Percentiles rank a stretch among this genome's conserved stretches.
Evolutionary conservation across 2,797 vertebrate species (phyloP).

Genomic region (Pangasius sanitwongsei): DNA sequence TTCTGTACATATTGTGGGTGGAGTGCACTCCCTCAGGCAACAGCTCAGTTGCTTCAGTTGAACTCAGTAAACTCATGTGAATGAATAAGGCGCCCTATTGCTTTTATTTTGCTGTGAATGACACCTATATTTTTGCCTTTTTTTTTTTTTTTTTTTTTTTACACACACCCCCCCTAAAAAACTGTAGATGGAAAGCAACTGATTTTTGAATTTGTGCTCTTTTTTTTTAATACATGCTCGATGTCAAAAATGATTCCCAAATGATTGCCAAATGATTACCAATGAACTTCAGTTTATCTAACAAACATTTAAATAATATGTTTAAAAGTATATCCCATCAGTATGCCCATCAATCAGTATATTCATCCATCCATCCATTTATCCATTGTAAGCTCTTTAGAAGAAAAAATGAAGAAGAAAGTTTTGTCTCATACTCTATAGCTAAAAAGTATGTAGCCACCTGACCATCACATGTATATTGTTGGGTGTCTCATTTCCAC

Average conservation of each 20-base stretch:
- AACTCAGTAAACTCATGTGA: background rate
- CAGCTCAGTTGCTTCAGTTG: background rate
- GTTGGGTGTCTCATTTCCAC: too few relatives aligned
- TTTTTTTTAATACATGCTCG: too few relatives aligned
- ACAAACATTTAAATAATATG: background rate
- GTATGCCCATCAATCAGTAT: too few relatives aligned
- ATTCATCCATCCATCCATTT: too few relatives aligned
- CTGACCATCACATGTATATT: too few relatives aligned
- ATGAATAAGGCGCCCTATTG: background rate
- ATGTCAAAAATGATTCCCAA: background rate
- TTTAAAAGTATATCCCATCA: background rate
- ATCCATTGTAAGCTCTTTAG: too few relatives aligned
- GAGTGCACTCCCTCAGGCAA: too few relatives aligned
- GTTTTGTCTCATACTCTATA: background rate
- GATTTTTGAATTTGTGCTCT: background rate
- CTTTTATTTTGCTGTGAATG: background rate
- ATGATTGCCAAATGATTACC: background rate
- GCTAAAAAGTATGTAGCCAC: background rate
- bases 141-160: background rate
- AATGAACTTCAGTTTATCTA: background rate
- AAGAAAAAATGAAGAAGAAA: too few relatives aligned
- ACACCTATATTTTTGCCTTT: background rate
- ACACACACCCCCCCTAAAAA: too few relatives aligned
- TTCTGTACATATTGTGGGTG: background rate
- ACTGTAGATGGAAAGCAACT: background rate